Percentiles rank a stretch among this genome's conserved stretches.
Evolutionary conservation across 2,888 invertebrate genomes (phyloP).

Genomic region (Bugula neritina): DNA sequence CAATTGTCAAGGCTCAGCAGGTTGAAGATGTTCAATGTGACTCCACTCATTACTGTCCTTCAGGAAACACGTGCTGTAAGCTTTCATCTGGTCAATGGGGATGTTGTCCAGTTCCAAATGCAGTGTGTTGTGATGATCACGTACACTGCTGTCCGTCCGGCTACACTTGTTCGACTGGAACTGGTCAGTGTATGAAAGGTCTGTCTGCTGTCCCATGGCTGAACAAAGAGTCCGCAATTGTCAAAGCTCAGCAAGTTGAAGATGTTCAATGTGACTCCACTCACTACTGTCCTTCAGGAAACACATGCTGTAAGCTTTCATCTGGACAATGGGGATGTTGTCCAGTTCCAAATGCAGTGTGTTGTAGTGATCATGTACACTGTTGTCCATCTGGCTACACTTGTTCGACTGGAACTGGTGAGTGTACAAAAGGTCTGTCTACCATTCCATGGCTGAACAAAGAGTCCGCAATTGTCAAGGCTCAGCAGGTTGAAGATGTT

Average conservation of each 20-base stretch:
- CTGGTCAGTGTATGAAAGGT: constrained; percentile 34
- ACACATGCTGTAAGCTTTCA: constrained; percentile 42
- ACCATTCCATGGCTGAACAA: constrained; percentile 10
- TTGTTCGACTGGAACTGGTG: constrained; percentile 42
- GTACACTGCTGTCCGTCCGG: constrained; percentile 37
- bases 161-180: constrained; percentile 33
- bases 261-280: constrained; percentile 18
- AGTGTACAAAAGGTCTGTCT: constrained; percentile 28
- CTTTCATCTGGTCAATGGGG: constrained; percentile 30
- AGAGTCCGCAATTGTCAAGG: constrained; percentile 14
- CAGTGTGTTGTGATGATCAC: constrained; percentile 37
- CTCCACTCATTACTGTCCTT: constrained; percentile 30
- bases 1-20: not conserved
- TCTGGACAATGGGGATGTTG: constrained; percentile 44
- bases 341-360: constrained; percentile 37
- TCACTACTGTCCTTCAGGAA: constrained; percentile 34
- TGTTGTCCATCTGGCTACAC: constrained; percentile 36
- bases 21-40: constrained; percentile 14
- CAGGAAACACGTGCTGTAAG: constrained; percentile 33
- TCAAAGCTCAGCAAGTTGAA: not conserved
- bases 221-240: constrained; percentile 2
- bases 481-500: not conserved
- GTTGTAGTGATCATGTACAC: constrained; percentile 38
- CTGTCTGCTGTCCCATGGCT: constrained; percentile 2
- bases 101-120: constrained; percentile 34